Conservation (phyloP, 2,888 invertebrate species). For the Acrocera orbiculus region DNA sequence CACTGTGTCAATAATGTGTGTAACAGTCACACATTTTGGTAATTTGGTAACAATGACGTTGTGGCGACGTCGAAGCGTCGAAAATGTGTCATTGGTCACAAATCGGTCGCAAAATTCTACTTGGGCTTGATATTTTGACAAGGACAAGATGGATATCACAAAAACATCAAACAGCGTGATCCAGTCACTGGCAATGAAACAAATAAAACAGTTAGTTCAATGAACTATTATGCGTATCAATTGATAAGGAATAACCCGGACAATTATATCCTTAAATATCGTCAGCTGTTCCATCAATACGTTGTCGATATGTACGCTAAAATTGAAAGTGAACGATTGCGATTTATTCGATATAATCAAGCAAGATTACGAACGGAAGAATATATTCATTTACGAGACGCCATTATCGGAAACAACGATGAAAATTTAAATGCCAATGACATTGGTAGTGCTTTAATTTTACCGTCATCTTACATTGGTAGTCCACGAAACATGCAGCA, state of each 20-base stretch:
- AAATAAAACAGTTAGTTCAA: slow-evolving; percentile 10
- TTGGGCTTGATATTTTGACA: slow-evolving; percentile 16
- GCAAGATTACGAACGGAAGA: slow-evolving; percentile 4
- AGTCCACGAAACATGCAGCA: slow-evolving; percentile 19
- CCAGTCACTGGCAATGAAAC: slow-evolving; percentile 1
- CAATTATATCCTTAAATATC: slow-evolving; percentile 12
- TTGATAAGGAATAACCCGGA: slow-evolving; percentile 13
- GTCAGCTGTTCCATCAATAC: slow-evolving; percentile 19
- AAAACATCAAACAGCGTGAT: slow-evolving; percentile 10
- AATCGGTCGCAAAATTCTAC: too few relatives aligned
- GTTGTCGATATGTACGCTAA: slow-evolving; percentile 21
- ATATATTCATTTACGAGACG: not conserved
- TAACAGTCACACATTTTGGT: too few relatives aligned
- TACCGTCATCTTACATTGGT: slow-evolving; percentile 19
- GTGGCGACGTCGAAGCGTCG: too few relatives aligned
- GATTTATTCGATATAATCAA: slow-evolving; percentile 1
- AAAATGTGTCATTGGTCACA: too few relatives aligned
- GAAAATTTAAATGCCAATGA: not conserved
- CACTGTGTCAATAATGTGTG: too few relatives aligned
- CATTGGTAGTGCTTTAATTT: slow-evolving; percentile 10
- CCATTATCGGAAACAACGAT: not conserved
- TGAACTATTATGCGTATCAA: slow-evolving; percentile 16
- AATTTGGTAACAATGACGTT: too few relatives aligned
- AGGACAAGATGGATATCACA: slow-evolving; percentile 14
- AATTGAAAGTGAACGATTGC: slow-evolving; percentile 19